phyloP scores from a whole-genome alignment of 2,797 vertebrate species.

The Tragelaphus oryx region DNA sequence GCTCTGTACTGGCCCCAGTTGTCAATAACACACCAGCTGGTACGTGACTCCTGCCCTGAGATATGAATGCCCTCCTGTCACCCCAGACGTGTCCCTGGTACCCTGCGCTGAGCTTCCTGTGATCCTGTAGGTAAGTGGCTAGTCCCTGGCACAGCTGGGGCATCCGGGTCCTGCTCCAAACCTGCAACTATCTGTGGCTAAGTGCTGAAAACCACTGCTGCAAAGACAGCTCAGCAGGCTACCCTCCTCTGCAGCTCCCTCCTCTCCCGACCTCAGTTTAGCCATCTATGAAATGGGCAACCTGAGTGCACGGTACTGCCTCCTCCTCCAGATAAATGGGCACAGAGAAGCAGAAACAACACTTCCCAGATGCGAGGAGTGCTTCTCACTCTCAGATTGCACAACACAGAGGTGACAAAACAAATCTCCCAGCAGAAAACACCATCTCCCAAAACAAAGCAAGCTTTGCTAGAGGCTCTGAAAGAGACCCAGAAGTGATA shows the following conservation, averaged over 20 bases:
- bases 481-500: background rate
- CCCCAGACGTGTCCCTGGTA: background rate
- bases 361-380: background rate
- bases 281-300: background rate
- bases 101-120: rapidly evolving
- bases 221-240: background rate
- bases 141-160: background rate
- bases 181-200: rapidly evolving
- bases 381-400: background rate
- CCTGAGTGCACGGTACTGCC: rapidly evolving
- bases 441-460: background rate
- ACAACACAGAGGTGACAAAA: background rate
- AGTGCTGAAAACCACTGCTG: background rate
- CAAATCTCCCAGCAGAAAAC: background rate
- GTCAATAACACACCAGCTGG: background rate
- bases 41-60: background rate
- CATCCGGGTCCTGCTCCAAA: rapidly evolving
- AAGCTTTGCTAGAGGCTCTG: background rate
- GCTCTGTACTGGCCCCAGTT: background rate
- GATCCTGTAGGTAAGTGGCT: background rate
- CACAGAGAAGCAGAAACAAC: background rate
- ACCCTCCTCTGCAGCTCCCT: background rate
- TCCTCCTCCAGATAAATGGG: background rate
- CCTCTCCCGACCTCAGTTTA: background rate
- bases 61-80: background rate